Evolutionary conservation across 1,140 invertebrate genomes (phyloP), one percentile per base, ranked within the genome.

Genomic region (Lepeophtheirus salmonis): DNA sequence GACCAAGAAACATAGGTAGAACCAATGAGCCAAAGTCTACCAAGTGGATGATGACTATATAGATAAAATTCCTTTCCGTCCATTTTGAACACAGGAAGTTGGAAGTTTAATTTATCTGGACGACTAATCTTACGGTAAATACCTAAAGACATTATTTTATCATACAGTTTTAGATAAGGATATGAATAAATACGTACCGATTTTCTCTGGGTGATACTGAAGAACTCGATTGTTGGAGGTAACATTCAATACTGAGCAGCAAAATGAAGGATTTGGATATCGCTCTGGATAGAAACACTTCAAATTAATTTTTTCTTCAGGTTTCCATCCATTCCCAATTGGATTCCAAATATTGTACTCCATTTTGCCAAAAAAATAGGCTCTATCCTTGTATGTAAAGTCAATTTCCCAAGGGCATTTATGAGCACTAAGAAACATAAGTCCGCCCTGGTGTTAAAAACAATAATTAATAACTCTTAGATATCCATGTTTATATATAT

Each of bases 21-120:
- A 13, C 55, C 55, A 2, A 57, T 25, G 13, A 57, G 55, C 55
- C 55, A 57, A 41, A 57, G 26, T 57, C 26, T 13, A 2, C 55
- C 55, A 24, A 16, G 14, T 14, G 21, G 55, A 57, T 57, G 55
- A 41, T 57, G 55, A n/a, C 23, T 26, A 23, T 57, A 57, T 16
- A 57, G 26, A 24, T 30, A 57, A 14, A n/a, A 21, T 12, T 41
- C 26, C 23, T 14, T 12, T 3, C 26, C 26, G 16, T 18, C 55
- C 21, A 24, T 17, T 18, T 24, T 57, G 22, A 24, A 57, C 16
- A 57, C 4, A 2, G 55, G 23, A 23, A 25, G 30, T n/a, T 41
- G 30, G 30, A 41, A 41, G 30, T 41, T 41, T 6, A 41, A n/a
- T 41, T 41, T 41, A 41, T 41, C 30, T 41, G 30, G 30, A 41